Conservation (phyloP, 2,113 vertebrate genomes). For the Poeciliopsis occidentalis region DNA sequence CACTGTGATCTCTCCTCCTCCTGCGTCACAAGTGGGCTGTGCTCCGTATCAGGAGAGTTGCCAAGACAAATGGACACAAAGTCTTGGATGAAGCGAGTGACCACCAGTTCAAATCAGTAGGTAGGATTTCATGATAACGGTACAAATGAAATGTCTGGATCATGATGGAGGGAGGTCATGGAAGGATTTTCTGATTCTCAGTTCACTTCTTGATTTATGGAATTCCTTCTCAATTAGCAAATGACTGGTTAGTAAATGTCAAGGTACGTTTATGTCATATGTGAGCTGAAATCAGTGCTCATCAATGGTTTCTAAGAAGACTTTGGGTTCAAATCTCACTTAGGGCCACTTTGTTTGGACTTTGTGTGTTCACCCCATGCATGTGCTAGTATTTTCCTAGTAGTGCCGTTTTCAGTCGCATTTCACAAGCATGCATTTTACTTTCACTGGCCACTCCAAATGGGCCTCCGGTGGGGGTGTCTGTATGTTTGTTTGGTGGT, state of each 20-base stretch:
- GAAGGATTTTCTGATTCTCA: neutral
- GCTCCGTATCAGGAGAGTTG: constrained; percentile 36
- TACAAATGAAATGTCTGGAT: neutral
- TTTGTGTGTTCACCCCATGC: neutral
- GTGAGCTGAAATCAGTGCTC: neutral
- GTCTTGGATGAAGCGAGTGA: neutral
- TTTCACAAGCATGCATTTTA: no score
- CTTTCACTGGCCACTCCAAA: no score
- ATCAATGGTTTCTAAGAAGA: neutral
- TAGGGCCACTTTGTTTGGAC: neutral
- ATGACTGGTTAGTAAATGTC: neutral
- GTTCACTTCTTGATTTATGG: neutral
- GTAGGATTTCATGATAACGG: neutral
- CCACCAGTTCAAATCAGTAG: constrained; percentile 1
- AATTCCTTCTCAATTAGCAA: neutral
- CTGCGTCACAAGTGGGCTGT: constrained; percentile 39
- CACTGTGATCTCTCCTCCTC: constrained; percentile 37
- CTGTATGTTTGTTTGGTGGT: no score
- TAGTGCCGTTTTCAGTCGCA: no score
- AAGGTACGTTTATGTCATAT: neutral
- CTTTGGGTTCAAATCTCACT: neutral
- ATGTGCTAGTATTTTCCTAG: neutral
- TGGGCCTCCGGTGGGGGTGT: no score
- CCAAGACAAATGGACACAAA: constrained; percentile 68
- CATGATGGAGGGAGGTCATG: neutral